These are phyloP conservation scores for Morpho achilles DNA, from an alignment of 2,888 invertebrate species.

Conservation along the genomic window DNA sequence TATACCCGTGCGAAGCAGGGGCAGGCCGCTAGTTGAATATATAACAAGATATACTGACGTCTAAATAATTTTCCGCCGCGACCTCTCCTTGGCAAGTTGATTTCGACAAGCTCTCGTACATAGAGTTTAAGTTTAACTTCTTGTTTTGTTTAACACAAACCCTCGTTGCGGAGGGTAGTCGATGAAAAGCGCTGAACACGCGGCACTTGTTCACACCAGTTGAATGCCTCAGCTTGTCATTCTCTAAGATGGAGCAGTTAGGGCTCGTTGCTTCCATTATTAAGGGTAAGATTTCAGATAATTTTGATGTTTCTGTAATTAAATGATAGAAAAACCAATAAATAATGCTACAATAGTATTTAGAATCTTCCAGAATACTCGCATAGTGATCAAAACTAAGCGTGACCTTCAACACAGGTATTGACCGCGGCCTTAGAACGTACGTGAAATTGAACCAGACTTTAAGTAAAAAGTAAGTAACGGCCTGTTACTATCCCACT, in stretches of 20 bases:
- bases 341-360: too few species aligned
- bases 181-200: slow-evolving; percentile 54
- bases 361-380: too few species aligned
- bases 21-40: too few species aligned
- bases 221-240: slow-evolving; percentile 52
- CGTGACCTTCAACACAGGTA: too few species aligned
- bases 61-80: slow-evolving; percentile 36
- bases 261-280: slow-evolving; percentile 44
- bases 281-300: slow-evolving; percentile 39
- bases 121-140: slow-evolving; percentile 34
- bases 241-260: slow-evolving; percentile 50
- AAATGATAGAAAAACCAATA: too few species aligned
- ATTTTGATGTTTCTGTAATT: too few species aligned
- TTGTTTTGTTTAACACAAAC: slow-evolving; percentile 22
- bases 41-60: slow-evolving; percentile 39
- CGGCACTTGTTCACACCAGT: slow-evolving; percentile 47
- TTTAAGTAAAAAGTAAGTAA: too few species aligned
- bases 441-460: too few species aligned
- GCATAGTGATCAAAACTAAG: too few species aligned
- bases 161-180: slow-evolving; percentile 39
- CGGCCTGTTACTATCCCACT: too few species aligned
- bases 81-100: slow-evolving; percentile 36
- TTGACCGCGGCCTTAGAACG: too few species aligned
- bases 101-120: slow-evolving; percentile 48
- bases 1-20: too few species aligned